These are phyloP conservation scores for Aurelia sp. DNA, from an alignment of 30 jellyfish, hydroid and myxozoan species.

Conservation along the genomic window DNA sequence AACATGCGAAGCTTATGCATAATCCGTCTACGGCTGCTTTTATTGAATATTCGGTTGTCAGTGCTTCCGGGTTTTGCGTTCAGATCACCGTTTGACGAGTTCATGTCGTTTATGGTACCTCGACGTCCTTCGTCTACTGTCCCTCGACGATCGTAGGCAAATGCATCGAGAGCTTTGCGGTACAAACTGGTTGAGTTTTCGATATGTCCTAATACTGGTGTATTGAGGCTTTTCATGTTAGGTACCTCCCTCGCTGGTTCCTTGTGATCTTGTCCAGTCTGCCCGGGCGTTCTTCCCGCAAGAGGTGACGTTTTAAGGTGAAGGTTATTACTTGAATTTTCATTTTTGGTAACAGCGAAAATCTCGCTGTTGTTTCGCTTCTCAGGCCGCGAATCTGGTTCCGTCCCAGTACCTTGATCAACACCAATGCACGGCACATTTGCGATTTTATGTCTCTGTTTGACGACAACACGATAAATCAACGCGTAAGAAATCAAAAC, in stretches of 20 bases:
- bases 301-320: background rate
- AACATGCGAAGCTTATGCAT: conserved; percentile 26
- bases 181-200: background rate
- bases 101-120: background rate
- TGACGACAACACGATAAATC: conserved; percentile 47
- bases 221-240: background rate
- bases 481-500: conserved; percentile 47
- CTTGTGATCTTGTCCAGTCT: background rate
- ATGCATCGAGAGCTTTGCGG: no score
- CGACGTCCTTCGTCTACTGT: no score
- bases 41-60: background rate
- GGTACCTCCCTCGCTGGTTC: background rate
- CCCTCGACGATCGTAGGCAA: no score
- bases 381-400: background rate
- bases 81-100: background rate
- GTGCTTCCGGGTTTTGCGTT: background rate
- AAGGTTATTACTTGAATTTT: background rate
- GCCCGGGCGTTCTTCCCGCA: background rate
- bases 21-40: background rate
- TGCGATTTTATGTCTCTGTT: conserved; percentile 54
- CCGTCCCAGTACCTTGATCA: no score
- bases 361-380: background rate
- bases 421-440: conserved; percentile 1
- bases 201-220: background rate
- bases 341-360: background rate